Percentiles rank a stretch among this genome's conserved stretches.
phyloP scores from a whole-genome alignment of 2,888 invertebrate species.

The Dicyrtoma fusca region DNA sequence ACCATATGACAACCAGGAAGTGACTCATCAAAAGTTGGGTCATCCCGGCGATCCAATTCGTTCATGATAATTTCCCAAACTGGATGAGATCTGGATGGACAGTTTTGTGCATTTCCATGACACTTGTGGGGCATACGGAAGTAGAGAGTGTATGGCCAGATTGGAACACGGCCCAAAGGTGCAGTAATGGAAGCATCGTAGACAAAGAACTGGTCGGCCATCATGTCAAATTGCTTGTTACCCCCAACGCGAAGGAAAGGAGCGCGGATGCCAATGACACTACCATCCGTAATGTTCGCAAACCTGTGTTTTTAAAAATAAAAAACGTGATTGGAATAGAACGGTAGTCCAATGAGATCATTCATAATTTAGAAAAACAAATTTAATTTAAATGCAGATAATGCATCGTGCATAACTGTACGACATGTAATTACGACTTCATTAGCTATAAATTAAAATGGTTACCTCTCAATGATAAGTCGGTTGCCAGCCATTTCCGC shows the following conservation, averaged over 20 bases:
- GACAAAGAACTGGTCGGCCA: conserved; percentile 85
- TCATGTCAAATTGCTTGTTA: conserved; percentile 96
- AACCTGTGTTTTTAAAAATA: conserved; percentile 67
- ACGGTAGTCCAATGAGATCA: too few species aligned
- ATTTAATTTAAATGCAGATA: too few species aligned
- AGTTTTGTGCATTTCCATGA: conserved; percentile 91
- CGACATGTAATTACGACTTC: too few species aligned
- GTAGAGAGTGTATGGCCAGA: conserved; percentile 99
- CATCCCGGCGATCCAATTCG: conserved; percentile 88
- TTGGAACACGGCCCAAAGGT: conserved; percentile 84
- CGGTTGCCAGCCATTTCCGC: conserved; percentile 93
- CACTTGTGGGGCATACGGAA: conserved; percentile 95
- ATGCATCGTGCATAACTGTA: too few species aligned
- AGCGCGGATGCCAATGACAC: conserved; percentile 84
- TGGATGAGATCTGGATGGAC: conserved; percentile 79
- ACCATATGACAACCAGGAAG: conserved; percentile 94
- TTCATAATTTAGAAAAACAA: too few species aligned
- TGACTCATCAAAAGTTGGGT: conserved; percentile 90
- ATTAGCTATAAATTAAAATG: too few species aligned
- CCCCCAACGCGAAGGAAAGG: conserved; percentile 90
- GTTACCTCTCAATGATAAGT: conserved; percentile 73
- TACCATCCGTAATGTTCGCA: conserved; percentile 88
- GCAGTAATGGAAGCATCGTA: conserved; percentile 96
- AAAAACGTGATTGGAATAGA: too few species aligned
- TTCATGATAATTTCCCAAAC: conserved; percentile 98